Conservation (phyloP, 1,140 invertebrate species). For the Phymorhynchus buccinoides region DNA sequence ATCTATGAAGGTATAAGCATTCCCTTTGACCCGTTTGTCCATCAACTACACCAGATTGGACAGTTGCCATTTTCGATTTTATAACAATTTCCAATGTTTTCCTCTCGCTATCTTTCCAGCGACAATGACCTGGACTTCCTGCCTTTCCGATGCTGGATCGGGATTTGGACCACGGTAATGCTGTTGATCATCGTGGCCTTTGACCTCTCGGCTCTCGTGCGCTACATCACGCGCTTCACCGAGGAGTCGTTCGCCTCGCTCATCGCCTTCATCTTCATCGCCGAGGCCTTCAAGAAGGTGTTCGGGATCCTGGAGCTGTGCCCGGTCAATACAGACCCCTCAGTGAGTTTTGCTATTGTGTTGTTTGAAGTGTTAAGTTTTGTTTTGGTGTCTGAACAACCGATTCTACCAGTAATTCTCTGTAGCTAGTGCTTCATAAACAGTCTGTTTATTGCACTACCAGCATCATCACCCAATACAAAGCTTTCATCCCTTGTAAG, state of each 20-base stretch:
- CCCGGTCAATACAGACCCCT: slow-evolving; percentile 60
- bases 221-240: slow-evolving; percentile 98
- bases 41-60: too few species aligned
- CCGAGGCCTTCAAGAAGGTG: slow-evolving; percentile 86
- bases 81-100: background rate
- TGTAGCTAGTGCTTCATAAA: too few species aligned
- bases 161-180: slow-evolving; percentile 92
- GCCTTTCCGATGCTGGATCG: slow-evolving; percentile 93
- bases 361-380: background rate
- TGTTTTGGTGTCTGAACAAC: too few species aligned
- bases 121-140: slow-evolving; percentile 89
- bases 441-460: too few species aligned
- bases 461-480: too few species aligned
- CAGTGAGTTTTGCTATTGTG: slow-evolving; percentile 22
- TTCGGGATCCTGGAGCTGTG: slow-evolving; percentile 56
- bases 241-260: slow-evolving; percentile 99
- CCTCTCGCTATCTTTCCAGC: slow-evolving; percentile 72
- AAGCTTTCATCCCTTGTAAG: too few species aligned
- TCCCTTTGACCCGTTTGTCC: too few species aligned
- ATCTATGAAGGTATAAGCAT: too few species aligned
- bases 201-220: slow-evolving; percentile 96
- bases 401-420: too few species aligned
- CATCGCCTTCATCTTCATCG: slow-evolving; percentile 99
- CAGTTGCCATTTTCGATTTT: too few species aligned
- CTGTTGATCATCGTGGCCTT: slow-evolving; percentile 92